Percentiles rank a stretch among this genome's conserved stretches.
phyloP scores from a whole-genome alignment of 92 coral and sea anemone genomes.

The Phenganax marumi region DNA sequence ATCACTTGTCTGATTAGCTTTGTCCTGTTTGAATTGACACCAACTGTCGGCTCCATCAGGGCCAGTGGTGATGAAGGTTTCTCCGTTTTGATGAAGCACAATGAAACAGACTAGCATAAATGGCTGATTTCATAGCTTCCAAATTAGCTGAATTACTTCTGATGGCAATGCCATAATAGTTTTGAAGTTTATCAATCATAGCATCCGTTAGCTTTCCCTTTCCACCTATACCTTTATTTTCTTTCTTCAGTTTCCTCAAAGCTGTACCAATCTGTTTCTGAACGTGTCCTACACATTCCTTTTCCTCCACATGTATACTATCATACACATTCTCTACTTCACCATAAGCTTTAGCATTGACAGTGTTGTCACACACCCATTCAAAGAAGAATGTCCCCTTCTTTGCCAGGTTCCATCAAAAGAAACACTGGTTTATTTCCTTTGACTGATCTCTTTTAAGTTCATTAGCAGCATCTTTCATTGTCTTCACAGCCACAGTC shows the following conservation, averaged over 20 bases:
- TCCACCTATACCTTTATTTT: background rate
- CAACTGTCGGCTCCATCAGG: conserved; percentile 4
- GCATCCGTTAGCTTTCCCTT: too few relatives aligned
- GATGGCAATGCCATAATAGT: background rate
- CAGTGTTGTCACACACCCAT: too few relatives aligned
- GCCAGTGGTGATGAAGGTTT: conserved; percentile 1
- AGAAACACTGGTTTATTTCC: conserved; percentile 16
- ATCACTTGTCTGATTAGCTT: background rate
- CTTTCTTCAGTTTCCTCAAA: background rate
- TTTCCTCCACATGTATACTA: background rate
- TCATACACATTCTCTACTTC: background rate
- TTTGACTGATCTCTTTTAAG: background rate
- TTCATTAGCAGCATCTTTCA: conserved; percentile 16
- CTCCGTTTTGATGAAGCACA: background rate
- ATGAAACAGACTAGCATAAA: conserved; percentile 1
- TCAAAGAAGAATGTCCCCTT: too few relatives aligned
- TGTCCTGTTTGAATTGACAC: background rate
- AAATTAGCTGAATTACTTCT: background rate
- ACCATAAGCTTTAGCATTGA: too few relatives aligned
- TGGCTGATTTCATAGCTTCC: background rate
- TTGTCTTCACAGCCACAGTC: background rate
- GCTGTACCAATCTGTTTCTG: background rate
- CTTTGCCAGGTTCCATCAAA: too few relatives aligned
- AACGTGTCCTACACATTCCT: too few relatives aligned
- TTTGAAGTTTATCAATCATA: background rate